A percentile compares a stretch with the other conserved stretches of the same genome.
Evolutionary conservation across 2,113 vertebrate species (phyloP).

Genomic region (Nothocercus julius): DNA sequence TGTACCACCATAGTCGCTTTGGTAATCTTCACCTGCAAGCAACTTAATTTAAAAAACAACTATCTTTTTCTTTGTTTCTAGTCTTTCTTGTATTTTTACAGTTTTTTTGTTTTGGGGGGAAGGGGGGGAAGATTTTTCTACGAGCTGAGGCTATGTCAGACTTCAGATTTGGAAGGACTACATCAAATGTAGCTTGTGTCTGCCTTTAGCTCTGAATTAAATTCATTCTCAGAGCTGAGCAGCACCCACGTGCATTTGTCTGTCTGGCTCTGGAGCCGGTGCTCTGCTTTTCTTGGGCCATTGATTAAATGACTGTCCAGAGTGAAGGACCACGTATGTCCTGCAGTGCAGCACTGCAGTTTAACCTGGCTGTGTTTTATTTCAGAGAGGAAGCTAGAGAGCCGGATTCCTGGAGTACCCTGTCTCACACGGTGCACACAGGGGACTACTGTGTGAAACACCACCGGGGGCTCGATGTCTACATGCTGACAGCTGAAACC

Average conservation of each 20-base stretch:
- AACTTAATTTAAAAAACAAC: background rate
- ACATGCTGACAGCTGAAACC: conserved; percentile 82
- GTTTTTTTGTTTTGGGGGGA: background rate
- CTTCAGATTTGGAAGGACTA: background rate
- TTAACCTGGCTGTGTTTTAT: conserved; percentile 39
- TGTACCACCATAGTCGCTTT: background rate
- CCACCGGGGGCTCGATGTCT: conserved; percentile 83
- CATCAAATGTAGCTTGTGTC: background rate
- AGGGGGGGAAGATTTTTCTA: background rate
- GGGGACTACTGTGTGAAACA: conserved; percentile 82
- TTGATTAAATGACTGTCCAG: conserved; percentile 36
- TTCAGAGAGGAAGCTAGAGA: conserved; percentile 75
- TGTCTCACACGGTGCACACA: conserved; percentile 69
- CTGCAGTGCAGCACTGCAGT: background rate
- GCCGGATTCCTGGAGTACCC: conserved; percentile 73
- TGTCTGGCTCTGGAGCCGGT: conserved; percentile 8
- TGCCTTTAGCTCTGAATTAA: background rate
- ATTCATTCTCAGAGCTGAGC: background rate
- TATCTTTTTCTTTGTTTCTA: background rate
- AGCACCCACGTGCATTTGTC: background rate
- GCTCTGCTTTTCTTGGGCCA: fast-evolving
- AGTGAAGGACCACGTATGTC: background rate
- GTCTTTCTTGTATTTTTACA: background rate
- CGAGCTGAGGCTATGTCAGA: background rate
- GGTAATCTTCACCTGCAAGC: background rate